These are phyloP conservation scores for Nicator chloris DNA, from an alignment of 2,113 vertebrate genomes.

Conservation along the genomic window DNA sequence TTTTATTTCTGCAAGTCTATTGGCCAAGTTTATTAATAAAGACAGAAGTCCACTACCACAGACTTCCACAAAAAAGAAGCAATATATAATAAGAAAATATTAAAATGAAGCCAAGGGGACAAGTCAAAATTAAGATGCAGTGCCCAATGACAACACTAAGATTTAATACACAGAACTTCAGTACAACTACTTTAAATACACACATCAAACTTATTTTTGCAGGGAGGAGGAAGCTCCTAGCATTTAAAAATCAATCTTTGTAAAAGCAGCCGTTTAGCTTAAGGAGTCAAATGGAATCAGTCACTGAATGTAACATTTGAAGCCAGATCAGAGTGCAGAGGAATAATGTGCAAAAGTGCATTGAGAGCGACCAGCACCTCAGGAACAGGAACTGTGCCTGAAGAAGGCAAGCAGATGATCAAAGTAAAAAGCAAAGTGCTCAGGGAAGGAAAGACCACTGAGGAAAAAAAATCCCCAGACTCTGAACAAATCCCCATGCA, in stretches of 20 bases:
- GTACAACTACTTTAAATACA: neutral
- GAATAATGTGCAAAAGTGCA: neutral
- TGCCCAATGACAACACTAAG: neutral
- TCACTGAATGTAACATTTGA: neutral
- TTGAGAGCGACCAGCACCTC: neutral
- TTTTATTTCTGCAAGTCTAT: neutral
- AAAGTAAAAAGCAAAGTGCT: neutral
- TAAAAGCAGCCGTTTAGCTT: neutral
- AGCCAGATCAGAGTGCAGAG: neutral
- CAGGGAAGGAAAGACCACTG: neutral
- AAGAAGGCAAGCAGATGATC: neutral
- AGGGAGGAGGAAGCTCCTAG: neutral
- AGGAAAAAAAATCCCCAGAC: neutral
- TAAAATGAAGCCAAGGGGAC: neutral
- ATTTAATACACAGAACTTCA: neutral
- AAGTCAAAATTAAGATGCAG: neutral
- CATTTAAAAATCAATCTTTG: neutral
- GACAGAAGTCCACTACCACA: neutral
- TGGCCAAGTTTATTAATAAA: neutral
- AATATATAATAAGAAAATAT: neutral
- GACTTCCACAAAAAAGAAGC: neutral
- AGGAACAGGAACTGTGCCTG: fast-evolving
- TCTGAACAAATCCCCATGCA: neutral
- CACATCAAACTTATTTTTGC: neutral
- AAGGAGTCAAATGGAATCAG: neutral